phyloP scores from a whole-genome alignment of 1,140 invertebrate genomes.

The Drosophila malerkotliana region DNA sequence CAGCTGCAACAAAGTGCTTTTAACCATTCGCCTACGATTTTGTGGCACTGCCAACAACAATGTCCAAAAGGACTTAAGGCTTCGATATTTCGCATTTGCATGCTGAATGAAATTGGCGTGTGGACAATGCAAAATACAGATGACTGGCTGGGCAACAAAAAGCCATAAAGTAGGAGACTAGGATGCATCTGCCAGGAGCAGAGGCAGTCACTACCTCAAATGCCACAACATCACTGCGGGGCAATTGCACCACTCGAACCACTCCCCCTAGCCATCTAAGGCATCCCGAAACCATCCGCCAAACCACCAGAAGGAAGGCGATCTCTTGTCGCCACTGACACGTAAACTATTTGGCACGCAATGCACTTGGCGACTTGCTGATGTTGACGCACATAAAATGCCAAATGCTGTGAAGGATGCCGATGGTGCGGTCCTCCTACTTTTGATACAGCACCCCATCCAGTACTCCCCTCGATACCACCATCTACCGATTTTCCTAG shows the following conservation, averaged over 20 bases:
- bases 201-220: conserved; percentile 14
- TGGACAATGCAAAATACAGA: conserved; percentile 32
- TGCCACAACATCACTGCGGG: conserved; percentile 25
- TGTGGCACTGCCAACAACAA: conserved; percentile 32
- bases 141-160: conserved; percentile 37
- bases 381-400: conserved; percentile 79
- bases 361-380: conserved; percentile 75
- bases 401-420: conserved; percentile 53
- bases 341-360: conserved; percentile 81
- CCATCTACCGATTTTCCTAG: conserved; percentile 1
- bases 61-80: neutral
- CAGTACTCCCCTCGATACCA: neutral
- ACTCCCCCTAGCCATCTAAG: neutral
- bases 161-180: conserved; percentile 42
- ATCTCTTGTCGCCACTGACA: conserved; percentile 54
- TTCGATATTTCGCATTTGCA: conserved; percentile 42
- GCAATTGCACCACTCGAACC: conserved; percentile 23
- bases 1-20: conserved; percentile 33
- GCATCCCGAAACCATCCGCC: neutral
- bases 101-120: conserved; percentile 29
- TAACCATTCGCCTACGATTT: conserved; percentile 18
- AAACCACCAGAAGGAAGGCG: conserved; percentile 10
- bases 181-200: conserved; percentile 26
- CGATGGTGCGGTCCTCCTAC: conserved; percentile 14
- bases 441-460: conserved; percentile 6